Base-by-base conservation (phyloP, 1,140 invertebrate genomes). In the Bombus turneri region DNA sequence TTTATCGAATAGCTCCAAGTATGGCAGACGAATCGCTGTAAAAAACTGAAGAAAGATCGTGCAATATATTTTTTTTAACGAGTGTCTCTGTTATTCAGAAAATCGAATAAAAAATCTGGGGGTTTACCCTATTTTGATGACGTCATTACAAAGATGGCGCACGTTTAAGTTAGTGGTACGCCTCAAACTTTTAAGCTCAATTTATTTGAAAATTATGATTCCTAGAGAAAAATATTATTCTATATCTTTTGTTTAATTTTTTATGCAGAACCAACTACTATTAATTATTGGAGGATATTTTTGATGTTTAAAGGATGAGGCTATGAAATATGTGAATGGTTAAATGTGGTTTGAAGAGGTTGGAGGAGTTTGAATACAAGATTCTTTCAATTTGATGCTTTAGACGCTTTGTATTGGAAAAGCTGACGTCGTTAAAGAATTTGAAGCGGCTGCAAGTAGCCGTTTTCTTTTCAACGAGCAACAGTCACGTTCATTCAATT, bases 401-500 rank as follows among this genome's bases (percentile, higher is more conserved):
- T 34, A 13, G 28, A 25, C 18, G 6, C n/a, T 13, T 64, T 3
- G 37, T 25, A 43, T 39, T 41, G n/a, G 47, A 66, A 62, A 81
- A 53, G 1, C 10, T 39, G 12, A n/a, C 43, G 25, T 81, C n/a
- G 80, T 41, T n/a, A 34, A 8, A n/a, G 80, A 73, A 81, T 81
- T 81, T 81, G 34, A 81, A 81, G 25, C 37, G 53, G 34, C 25
- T 59, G 12, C 12, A n/a, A 57, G 37, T n/a, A 13, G 37, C n/a
- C 31, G 80, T 81, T 73, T 81, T 73, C 31, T 53, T 62, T 72
- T 81, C 47, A 57, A 34, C 37, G n/a, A 4, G 18, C 22, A n/a
- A 57, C n/a, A 43, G 53, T 73, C 37, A 31, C 69, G 80, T 81
- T 31, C 80, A 73, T 81, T 81, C 80, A 81, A 72, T 59, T 57